Base-by-base conservation (phyloP, 2,113 vertebrate species). In the Eubucco bourcierii region DNA sequence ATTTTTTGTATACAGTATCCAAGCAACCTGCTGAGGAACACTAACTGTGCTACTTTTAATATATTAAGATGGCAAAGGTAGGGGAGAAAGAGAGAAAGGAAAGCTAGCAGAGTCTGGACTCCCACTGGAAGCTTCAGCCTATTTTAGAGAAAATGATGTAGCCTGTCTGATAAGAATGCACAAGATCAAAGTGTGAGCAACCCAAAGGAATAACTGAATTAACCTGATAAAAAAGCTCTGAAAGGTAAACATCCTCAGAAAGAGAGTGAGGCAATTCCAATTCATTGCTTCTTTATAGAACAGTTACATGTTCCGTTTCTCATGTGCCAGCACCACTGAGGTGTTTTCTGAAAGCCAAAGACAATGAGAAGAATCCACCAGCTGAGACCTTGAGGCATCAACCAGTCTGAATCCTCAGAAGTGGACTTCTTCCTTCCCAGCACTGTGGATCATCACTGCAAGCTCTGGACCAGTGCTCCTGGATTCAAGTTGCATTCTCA, bases 1-100 rank as follows among this genome's bases (percentile, higher is more conserved):
- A 79, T 71, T 91, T 90, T 70, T 65, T 63, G 13, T 11, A 23
- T 46, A 41, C 11, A 29, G 81, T 80, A 92, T 86, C 76, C 59
- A 90, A 86, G 82, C 84, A 91, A 88, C 80, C 24, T 7, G 16
- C 34, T 19, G 12, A 80, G 67, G 56, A 91, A 74, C 75, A 86
- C 20, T 0, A 3, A 47, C 39, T 65, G 52, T 55, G 72, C 28
- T 78, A 17, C 75, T 87, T 87, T 90, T 73, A 77, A 63, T 68
- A 41, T 31, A 74, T 34, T 82, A 41, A 83, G 34, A 66, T 8
- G 80, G 29, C 21, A 86, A 90, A 71, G 31, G 56, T 20, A 81
- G 18, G 39, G 25, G 76, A 84, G 41, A 59, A 85, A 52, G 53
- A 39, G 7, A 79, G 9, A 3, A n/a, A 59, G 31, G 34, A 79